phyloP scores from a whole-genome alignment of 2,113 vertebrate genomes.

The Turnix velox region DNA sequence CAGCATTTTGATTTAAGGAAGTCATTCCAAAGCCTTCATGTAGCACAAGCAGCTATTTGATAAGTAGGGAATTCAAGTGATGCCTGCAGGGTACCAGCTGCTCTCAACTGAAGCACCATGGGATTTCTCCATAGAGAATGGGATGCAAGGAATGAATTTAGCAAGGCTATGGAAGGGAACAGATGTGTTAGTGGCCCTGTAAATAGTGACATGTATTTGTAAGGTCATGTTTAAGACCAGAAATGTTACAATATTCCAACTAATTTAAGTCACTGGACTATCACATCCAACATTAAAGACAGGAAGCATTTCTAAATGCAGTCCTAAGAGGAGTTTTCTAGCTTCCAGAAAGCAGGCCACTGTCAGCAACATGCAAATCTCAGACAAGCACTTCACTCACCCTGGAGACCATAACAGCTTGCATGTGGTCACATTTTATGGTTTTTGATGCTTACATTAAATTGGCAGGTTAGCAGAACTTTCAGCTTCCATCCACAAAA shows the following conservation, averaged over 20 bases:
- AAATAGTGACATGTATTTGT: neutral
- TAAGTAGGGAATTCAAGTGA: neutral
- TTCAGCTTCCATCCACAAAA: neutral
- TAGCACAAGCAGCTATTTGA: neutral
- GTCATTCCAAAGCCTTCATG: neutral
- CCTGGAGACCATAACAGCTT: neutral
- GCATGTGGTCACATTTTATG: accelerated
- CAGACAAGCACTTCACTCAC: neutral
- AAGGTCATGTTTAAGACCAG: neutral
- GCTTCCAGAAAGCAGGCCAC: neutral
- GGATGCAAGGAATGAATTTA: accelerated
- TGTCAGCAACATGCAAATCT: neutral
- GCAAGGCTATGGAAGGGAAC: neutral
- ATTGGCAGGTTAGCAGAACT: neutral
- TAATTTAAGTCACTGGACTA: neutral
- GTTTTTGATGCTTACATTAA: neutral
- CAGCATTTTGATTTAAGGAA: slow-evolving; percentile 30
- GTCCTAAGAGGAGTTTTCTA: neutral
- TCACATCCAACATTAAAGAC: neutral
- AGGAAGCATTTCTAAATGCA: neutral
- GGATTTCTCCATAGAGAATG: neutral
- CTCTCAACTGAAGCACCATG: neutral
- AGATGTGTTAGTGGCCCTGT: neutral
- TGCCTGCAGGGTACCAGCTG: neutral
- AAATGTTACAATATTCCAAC: neutral